Conservation (phyloP, 2,113 vertebrate species). For the Lampris incognitus region DNA sequence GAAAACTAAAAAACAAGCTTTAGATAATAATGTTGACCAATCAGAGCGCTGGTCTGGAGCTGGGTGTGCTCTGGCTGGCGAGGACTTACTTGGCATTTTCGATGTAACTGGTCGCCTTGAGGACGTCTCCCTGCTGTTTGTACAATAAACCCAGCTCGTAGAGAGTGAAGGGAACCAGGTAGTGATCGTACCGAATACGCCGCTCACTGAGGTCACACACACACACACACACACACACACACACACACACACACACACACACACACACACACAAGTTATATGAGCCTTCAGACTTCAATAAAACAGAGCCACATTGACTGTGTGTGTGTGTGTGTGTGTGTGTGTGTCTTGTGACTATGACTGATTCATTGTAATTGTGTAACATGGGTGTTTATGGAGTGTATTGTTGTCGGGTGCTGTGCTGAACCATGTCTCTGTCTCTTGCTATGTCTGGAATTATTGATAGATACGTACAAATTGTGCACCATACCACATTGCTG, state of each 20-base stretch:
- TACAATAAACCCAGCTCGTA: conserved; percentile 94
- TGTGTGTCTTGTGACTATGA: neutral
- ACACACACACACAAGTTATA: neutral
- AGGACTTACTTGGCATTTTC: conserved; percentile 91
- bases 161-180: conserved; percentile 91
- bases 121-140: conserved; percentile 88
- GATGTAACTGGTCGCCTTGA: conserved; percentile 88
- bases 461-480: neutral
- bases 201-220: conserved; percentile 84
- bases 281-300: neutral
- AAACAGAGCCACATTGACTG: neutral
- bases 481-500: neutral
- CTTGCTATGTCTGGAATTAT: no score
- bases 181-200: conserved; percentile 91
- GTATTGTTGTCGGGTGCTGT: no score
- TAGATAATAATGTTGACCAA: no score
- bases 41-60: no score
- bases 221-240: conserved; percentile 30
- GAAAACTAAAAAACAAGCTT: no score
- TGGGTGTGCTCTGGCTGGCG: neutral
- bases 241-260: conserved; percentile 25
- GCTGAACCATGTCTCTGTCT: no score
- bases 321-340: neutral
- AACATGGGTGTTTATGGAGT: no score
- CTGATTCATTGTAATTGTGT: no score